Percentiles rank a stretch among this genome's conserved stretches.
Conservation (phyloP, 2,888 invertebrate genomes). For the Machimus rusticus region DNA sequence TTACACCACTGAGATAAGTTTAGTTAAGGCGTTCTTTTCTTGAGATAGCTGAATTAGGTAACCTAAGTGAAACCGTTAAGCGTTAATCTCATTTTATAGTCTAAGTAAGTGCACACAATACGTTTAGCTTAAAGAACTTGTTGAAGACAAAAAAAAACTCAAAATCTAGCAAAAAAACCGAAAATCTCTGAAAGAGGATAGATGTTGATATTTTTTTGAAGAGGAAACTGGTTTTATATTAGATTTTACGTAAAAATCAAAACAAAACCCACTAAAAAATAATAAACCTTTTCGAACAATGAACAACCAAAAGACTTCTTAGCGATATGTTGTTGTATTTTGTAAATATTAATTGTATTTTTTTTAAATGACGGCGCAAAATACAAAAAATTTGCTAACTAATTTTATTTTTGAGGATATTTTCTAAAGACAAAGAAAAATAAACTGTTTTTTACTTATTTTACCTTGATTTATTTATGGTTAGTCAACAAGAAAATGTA, state of each 20-base stretch:
- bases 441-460: background rate
- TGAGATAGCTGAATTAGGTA: background rate
- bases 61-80: background rate
- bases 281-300: background rate
- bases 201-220: background rate
- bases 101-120: background rate
- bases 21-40: background rate
- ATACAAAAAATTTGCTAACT: background rate
- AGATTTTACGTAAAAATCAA: background rate
- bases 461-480: background rate
- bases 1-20: slow-evolving; percentile 21
- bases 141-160: background rate
- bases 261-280: background rate
- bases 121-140: background rate
- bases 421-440: background rate
- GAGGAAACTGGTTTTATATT: background rate
- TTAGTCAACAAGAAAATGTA: background rate
- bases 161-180: background rate
- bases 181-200: background rate
- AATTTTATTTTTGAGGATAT: background rate
- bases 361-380: background rate
- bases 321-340: slow-evolving; percentile 25
- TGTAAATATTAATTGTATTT: slow-evolving; percentile 30
- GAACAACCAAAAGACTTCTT: slow-evolving; percentile 27
- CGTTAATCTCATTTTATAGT: slow-evolving; percentile 5